Evolutionary conservation across 1,140 invertebrate genomes (phyloP), one percentile per base, ranked within the genome.

Genomic region (Ptiloglossa arizonensis): DNA sequence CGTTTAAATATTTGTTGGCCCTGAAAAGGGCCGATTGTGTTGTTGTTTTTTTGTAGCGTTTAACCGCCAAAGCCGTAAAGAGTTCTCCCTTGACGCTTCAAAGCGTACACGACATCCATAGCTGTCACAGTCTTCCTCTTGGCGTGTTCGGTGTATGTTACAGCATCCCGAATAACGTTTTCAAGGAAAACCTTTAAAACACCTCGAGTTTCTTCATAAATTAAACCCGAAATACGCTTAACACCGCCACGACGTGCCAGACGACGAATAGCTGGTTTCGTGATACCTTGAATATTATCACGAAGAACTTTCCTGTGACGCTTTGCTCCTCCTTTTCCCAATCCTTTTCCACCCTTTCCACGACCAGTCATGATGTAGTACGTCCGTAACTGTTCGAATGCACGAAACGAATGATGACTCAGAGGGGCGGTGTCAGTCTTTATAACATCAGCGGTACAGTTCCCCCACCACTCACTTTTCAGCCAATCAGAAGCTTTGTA

Each of bases 261-360:
- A 70, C 83, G 83, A 56, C 83, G 83, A 11, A 85, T 85, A 0
- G 83, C 83, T 1, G 83, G 82, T 13, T 85, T 85, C 3, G 82
- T 85, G 29, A 85, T 85, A 50, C 83, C 83, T n/a, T 85, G 83
- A 70, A 85, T 85, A 54, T 85, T 85, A 85, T 85, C 83, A 70
- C 83, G 83, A 27, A 85, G 59, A 70, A 85, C 82, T 8, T 85
- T 85, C n/a, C 83, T 77, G 19, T 85, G 82, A 27, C 83, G 82
- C 66, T 85, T 85, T 1, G 83, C 83, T 62, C 82, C 83, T 78
- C 83, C 82, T 27, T 85, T 85, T 85, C 82, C 83, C 83, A 84
- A 85, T 57, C 83, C 83, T 8, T 85, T 85, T 81, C 82, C 82
- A 56, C 83, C 83, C 57, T 85, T 85, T 22, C 83, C 82, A 1